Evolutionary conservation across 1,140 invertebrate genomes (phyloP).

Genomic region (Cotesia chilonis): DNA sequence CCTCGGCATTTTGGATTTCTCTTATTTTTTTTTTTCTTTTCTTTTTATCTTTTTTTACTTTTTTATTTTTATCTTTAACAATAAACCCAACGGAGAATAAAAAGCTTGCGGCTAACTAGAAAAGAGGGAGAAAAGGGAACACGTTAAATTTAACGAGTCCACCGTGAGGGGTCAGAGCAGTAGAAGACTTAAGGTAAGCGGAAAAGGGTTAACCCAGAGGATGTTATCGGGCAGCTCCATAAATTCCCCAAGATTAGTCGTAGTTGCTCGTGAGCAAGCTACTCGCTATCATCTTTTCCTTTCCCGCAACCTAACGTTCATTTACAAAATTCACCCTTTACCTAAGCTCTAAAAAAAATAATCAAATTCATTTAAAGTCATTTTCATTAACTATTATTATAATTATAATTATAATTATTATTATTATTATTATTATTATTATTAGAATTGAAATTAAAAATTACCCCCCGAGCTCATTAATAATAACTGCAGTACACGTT

Average conservation of each 20-base stretch:
- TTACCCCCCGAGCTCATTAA: too few relatives aligned
- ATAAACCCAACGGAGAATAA: conserved; percentile 42
- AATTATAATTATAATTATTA: too few relatives aligned
- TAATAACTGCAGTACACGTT: too few relatives aligned
- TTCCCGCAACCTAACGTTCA: neutral
- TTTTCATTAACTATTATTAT: too few relatives aligned
- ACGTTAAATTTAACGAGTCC: conserved; percentile 38
- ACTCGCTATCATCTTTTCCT: conserved; percentile 26
- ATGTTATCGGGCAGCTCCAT: conserved; percentile 54
- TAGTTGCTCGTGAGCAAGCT: conserved; percentile 18
- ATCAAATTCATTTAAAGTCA: too few relatives aligned
- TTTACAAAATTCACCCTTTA: neutral
- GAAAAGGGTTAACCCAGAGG: conserved; percentile 47
- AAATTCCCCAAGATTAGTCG: conserved; percentile 55
- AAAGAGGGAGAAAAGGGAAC: conserved; percentile 24
- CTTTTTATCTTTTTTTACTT: neutral
- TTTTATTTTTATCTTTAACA: neutral
- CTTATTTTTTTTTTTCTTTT: too few relatives aligned
- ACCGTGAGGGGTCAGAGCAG: conserved; percentile 20
- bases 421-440: too few relatives aligned
- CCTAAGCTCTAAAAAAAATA: neutral
- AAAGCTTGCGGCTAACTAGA: conserved; percentile 4
- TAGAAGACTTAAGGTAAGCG: conserved; percentile 51
- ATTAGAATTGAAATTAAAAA: too few relatives aligned
- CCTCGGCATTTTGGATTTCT: neutral